Percentiles rank a stretch among this genome's conserved stretches.
Evolutionary conservation across 2,113 vertebrate genomes (phyloP).

Genomic region (Anhinga anhinga): DNA sequence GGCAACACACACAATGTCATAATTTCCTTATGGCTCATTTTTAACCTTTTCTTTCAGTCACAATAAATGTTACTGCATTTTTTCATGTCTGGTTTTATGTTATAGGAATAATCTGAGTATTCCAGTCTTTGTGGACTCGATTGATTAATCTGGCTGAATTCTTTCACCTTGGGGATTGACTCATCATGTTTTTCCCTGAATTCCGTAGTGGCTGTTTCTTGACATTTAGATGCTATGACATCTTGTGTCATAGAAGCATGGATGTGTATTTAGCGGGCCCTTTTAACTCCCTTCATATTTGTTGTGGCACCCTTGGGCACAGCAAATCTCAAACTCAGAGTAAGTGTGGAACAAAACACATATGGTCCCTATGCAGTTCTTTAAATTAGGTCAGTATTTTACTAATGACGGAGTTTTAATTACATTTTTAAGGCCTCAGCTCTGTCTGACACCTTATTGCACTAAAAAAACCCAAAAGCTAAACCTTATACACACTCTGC

Average conservation of each 20-base stretch:
- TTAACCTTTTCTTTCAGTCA: slow-evolving; percentile 50
- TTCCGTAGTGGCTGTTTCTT: not conserved
- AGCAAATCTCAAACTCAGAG: not conserved
- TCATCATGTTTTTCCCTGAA: not conserved
- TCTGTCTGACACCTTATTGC: not conserved
- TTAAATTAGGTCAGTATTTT: not conserved
- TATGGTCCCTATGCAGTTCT: not conserved
- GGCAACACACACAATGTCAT: slow-evolving; percentile 7
- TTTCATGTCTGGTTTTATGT: slow-evolving; percentile 22
- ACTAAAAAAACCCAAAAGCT: fast-evolving
- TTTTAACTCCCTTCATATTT: not conserved
- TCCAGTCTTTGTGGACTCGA: not conserved
- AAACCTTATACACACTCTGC: not conserved
- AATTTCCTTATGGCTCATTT: slow-evolving; percentile 49
- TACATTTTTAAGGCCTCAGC: not conserved
- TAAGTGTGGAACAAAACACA: not conserved
- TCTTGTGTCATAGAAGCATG: not conserved
- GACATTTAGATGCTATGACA: not conserved
- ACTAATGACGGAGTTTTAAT: not conserved
- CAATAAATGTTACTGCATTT: not conserved
- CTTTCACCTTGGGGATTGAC: slow-evolving; percentile 4
- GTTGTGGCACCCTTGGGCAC: not conserved
- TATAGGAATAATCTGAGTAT: slow-evolving; percentile 18
- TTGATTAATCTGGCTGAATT: slow-evolving; percentile 30
- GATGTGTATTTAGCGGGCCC: not conserved